phyloP scores from a whole-genome alignment of 2,113 vertebrate genomes.

The Nibea coibor region DNA sequence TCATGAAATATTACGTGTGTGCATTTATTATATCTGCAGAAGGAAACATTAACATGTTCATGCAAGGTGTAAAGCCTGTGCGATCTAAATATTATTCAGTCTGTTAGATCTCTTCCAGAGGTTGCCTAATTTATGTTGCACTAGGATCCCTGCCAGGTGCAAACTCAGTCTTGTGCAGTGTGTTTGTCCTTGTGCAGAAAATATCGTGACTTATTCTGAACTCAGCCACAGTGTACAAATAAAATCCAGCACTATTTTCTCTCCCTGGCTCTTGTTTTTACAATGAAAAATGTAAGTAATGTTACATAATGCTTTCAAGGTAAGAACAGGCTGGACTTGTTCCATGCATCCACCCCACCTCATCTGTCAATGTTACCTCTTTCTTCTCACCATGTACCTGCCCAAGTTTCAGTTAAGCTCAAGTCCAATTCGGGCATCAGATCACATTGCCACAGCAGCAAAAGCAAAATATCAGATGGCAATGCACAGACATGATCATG shows the following conservation, averaged over 20 bases:
- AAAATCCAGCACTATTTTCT: background rate
- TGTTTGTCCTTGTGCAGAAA: slow-evolving; percentile 12
- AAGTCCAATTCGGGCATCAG: background rate
- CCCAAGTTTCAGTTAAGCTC: slow-evolving; percentile 9
- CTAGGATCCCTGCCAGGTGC: background rate
- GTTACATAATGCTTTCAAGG: background rate
- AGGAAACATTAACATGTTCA: background rate
- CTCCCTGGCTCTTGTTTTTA: background rate
- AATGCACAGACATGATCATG: slow-evolving; percentile 16
- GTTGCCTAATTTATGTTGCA: background rate
- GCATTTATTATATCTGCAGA: background rate
- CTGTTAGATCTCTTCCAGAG: background rate
- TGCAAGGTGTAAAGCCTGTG: background rate
- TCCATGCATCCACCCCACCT: background rate
- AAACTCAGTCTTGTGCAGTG: background rate
- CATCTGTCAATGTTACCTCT: background rate
- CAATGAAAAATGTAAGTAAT: background rate
- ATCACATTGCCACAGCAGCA: slow-evolving; percentile 12
- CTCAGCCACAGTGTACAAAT: background rate
- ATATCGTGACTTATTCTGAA: slow-evolving; percentile 19
- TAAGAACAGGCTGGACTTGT: background rate
- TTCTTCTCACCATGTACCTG: background rate
- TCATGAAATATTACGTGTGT: background rate
- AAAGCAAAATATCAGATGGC: slow-evolving; percentile 37
- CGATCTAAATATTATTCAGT: background rate